A percentile compares a stretch with the other conserved stretches of the same genome.
phyloP scores from a whole-genome alignment of 2,888 invertebrate genomes.

The Rhagonycha lutea region DNA sequence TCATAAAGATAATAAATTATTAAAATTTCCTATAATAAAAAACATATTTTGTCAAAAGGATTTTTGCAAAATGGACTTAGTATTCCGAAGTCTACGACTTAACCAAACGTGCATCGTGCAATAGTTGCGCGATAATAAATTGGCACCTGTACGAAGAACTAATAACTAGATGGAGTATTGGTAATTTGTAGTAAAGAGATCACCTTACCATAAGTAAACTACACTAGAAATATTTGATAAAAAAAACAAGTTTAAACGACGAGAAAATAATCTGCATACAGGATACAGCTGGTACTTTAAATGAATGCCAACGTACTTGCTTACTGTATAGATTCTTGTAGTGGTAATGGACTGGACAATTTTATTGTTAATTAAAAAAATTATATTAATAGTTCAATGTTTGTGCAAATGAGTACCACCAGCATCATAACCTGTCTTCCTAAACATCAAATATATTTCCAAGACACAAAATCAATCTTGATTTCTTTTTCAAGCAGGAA shows the following conservation, averaged over 20 bases:
- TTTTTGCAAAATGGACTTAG: background rate
- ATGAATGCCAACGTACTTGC: constrained; percentile 7
- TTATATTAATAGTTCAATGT: background rate
- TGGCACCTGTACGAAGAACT: background rate
- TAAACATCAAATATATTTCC: background rate
- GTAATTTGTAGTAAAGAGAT: background rate
- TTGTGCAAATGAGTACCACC: background rate
- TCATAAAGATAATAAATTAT: too few relatives aligned
- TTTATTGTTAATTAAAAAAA: background rate
- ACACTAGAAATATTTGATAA: constrained; percentile 2
- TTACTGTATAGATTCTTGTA: constrained; percentile 5
- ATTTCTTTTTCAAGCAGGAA: background rate
- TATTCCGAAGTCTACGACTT: background rate
- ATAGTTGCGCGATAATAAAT: background rate
- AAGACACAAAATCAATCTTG: too few relatives aligned
- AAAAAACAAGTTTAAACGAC: constrained; percentile 13
- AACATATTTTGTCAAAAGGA: background rate
- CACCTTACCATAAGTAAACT: constrained; percentile 1
- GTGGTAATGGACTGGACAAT: constrained; percentile 6
- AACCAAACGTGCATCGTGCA: too few relatives aligned
- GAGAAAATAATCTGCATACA: constrained; percentile 21
- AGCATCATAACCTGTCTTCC: background rate
- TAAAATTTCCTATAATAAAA: too few relatives aligned
- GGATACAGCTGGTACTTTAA: constrained; percentile 23
- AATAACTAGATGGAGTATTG: background rate